Percentiles rank a stretch among this genome's conserved stretches.
These are phyloP conservation scores for Hylaea fasciaria DNA, from an alignment of 2,888 invertebrate species.

Conservation along the genomic window DNA sequence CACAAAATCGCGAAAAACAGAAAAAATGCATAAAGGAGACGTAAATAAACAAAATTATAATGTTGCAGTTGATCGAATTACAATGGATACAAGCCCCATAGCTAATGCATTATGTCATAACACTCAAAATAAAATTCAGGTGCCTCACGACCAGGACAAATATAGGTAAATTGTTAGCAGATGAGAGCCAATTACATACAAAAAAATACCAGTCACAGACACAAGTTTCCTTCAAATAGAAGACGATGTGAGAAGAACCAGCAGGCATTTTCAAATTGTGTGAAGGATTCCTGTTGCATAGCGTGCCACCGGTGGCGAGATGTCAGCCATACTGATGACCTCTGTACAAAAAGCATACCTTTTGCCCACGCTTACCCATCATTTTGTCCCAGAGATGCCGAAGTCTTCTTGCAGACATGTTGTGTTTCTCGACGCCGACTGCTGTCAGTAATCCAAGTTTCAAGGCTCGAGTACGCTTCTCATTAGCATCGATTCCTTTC, in stretches of 20 bases:
- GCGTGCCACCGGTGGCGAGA: neutral
- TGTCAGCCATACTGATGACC: neutral
- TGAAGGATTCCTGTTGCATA: neutral
- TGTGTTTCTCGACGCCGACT: neutral
- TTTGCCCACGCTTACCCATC: conserved; percentile 8
- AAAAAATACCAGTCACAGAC: neutral
- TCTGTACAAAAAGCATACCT: conserved; percentile 21
- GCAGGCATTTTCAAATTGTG: neutral
- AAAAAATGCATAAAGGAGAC: neutral
- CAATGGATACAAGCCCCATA: conserved; percentile 1
- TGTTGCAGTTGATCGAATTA: conserved; percentile 1
- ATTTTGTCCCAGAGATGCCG: neutral
- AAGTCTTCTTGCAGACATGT: neutral
- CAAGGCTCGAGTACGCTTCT: too few relatives aligned
- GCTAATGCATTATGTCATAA: neutral
- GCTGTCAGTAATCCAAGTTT: neutral
- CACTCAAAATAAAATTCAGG: neutral
- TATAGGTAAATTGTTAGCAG: neutral
- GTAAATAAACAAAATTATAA: conserved; percentile 1
- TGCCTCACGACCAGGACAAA: neutral
- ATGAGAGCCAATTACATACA: neutral
- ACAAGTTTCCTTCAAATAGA: neutral
- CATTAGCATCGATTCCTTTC: neutral
- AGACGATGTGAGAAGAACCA: neutral
- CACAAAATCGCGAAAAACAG: conserved; percentile 6